These are phyloP conservation scores for Aporophyla lueneburgensis DNA, from an alignment of 2,888 invertebrate species.

Conservation along the genomic window DNA sequence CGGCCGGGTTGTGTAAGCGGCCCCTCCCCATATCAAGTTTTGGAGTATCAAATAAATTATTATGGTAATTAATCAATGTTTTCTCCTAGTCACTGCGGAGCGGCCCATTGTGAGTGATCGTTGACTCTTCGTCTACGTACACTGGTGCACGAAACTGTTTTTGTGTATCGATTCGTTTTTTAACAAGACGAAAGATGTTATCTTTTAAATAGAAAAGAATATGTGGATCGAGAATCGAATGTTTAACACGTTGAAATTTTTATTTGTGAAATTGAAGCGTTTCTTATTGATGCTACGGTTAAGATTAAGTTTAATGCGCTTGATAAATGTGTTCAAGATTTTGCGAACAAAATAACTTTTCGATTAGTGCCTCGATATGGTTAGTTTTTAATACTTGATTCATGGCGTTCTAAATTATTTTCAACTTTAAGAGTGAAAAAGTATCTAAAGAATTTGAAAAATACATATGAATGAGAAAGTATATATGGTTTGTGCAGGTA, in stretches of 20 bases:
- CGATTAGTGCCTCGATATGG: slow-evolving; percentile 35
- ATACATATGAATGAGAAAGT: not conserved
- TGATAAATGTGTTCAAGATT: slow-evolving; percentile 52
- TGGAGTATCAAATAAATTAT: slow-evolving; percentile 91
- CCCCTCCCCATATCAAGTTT: slow-evolving; percentile 88
- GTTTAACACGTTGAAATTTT: slow-evolving; percentile 59
- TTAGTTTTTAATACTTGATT: slow-evolving; percentile 31
- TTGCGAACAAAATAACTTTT: slow-evolving; percentile 45
- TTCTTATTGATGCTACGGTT: slow-evolving; percentile 57
- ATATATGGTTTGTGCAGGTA: not conserved
- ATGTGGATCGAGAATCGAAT: slow-evolving; percentile 69
- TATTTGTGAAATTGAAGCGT: slow-evolving; percentile 61
- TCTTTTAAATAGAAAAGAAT: slow-evolving; percentile 73
- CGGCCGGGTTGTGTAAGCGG: slow-evolving; percentile 82
- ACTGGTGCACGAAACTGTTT: slow-evolving; percentile 84
- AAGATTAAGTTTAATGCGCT: slow-evolving; percentile 50
- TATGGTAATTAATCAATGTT: slow-evolving; percentile 91
- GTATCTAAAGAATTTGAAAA: not conserved
- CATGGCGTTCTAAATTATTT: not conserved
- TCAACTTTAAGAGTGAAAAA: not conserved
- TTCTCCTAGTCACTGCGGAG: slow-evolving; percentile 89
- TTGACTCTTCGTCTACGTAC: slow-evolving; percentile 84
- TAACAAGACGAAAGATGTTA: slow-evolving; percentile 72
- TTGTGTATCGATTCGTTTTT: slow-evolving; percentile 81
- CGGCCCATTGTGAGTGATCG: slow-evolving; percentile 89